Conservation (phyloP, 1,140 invertebrate species). For the Drosophila kikkawai region DNA sequence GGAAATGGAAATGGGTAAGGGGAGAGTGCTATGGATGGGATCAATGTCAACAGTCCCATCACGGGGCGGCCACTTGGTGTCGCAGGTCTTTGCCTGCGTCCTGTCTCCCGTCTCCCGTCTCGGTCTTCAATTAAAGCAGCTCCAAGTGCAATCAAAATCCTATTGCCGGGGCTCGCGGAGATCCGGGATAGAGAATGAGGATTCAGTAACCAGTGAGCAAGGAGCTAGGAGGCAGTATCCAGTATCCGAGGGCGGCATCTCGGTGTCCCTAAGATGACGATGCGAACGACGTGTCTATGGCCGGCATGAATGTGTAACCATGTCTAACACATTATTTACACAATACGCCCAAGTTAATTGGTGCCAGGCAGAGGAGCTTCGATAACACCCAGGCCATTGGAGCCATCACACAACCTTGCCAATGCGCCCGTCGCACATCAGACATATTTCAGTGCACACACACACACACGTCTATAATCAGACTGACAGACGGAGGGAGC, state of each 20-base stretch:
- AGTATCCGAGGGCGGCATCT: neutral
- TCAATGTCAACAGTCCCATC: slow-evolving; percentile 56
- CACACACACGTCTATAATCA: neutral
- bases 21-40: slow-evolving; percentile 7
- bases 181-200: slow-evolving; percentile 3
- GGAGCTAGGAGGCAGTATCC: neutral
- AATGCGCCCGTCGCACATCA: slow-evolving; percentile 13
- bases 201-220: neutral
- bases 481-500: neutral
- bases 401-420: slow-evolving; percentile 13
- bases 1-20: neutral
- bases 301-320: slow-evolving; percentile 54
- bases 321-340: slow-evolving; percentile 79
- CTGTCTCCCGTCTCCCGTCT: neutral
- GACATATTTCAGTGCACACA: slow-evolving; percentile 52
- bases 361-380: slow-evolving; percentile 24
- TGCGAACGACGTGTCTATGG: slow-evolving; percentile 44
- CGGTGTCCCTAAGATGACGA: slow-evolving; percentile 16
- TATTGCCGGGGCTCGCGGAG: slow-evolving; percentile 5
- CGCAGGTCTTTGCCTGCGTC: slow-evolving; percentile 4
- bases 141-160: slow-evolving; percentile 46
- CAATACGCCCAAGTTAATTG: slow-evolving; percentile 75
- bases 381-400: slow-evolving; percentile 14
- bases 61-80: slow-evolving; percentile 5
- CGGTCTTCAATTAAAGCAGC: slow-evolving; percentile 47